A percentile compares a stretch with the other conserved stretches of the same genome.
These are phyloP conservation scores for Bugulina stolonifera DNA, from an alignment of 2,888 invertebrate genomes.

Conservation along the genomic window DNA sequence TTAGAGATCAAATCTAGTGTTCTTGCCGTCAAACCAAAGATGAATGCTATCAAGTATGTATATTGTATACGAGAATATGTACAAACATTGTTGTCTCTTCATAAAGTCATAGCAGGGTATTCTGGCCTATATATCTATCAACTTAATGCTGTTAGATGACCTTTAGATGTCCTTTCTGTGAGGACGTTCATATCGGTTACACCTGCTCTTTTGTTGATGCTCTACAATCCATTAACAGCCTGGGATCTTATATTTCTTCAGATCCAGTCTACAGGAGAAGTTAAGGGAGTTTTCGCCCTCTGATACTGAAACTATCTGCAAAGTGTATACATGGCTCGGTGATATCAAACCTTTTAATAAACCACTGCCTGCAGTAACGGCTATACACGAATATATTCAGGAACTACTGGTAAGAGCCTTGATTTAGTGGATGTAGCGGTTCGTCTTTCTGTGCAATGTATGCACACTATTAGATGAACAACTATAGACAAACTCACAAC, in stretches of 20 bases:
- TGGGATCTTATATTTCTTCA: no score
- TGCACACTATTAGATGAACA: no score
- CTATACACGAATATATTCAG: background rate
- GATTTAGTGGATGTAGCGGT: background rate
- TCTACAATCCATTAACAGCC: no score
- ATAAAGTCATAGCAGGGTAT: no score
- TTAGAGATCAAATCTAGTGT: slow-evolving; percentile 14
- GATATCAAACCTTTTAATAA: background rate
- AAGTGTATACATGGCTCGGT: slow-evolving; percentile 21
- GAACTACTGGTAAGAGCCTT: background rate
- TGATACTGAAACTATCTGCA: background rate
- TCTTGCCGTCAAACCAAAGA: slow-evolving; percentile 16
- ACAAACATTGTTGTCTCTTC: no score
- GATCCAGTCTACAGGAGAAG: slow-evolving; percentile 9
- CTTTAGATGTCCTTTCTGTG: no score
- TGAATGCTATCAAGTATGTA: slow-evolving; percentile 5
- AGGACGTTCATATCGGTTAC: no score
- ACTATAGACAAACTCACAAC: background rate
- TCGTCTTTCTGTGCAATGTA: background rate
- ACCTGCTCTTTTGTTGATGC: no score
- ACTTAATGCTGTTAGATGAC: no score
- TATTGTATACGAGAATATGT: no score
- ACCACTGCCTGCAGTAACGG: background rate
- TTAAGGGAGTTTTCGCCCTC: slow-evolving; percentile 4
- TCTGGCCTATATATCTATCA: no score